Evolutionary conservation across 2,113 vertebrate genomes (phyloP).

Genomic region (Perca flavescens): DNA sequence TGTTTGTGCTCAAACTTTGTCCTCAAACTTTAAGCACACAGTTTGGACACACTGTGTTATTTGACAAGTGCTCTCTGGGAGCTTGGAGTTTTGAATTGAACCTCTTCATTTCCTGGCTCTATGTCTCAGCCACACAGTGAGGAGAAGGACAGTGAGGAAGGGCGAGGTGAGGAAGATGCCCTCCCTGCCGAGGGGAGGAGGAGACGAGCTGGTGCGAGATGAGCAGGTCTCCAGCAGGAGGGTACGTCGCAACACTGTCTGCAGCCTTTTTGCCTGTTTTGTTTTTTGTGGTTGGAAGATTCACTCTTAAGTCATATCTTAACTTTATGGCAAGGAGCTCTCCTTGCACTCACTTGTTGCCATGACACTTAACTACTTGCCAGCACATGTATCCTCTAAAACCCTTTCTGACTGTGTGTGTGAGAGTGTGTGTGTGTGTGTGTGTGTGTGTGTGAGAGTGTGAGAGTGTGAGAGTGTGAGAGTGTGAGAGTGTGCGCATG

Average conservation of each 20-base stretch:
- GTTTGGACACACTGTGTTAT: neutral
- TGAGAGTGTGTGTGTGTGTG: conserved; percentile 20
- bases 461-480: conserved; percentile 8
- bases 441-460: conserved; percentile 9
- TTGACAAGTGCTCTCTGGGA: neutral
- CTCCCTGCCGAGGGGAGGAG: conserved; percentile 87
- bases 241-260: conserved; percentile 76
- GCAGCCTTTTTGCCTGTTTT: neutral
- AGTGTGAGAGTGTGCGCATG: conserved; percentile 5
- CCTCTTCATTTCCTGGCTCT: neutral
- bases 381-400: conserved; percentile 23
- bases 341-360: conserved; percentile 47
- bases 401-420: conserved; percentile 3
- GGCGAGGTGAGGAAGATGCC: conserved; percentile 94
- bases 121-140: conserved; percentile 90
- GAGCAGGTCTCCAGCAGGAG: conserved; percentile 94
- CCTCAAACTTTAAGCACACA: neutral
- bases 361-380: conserved; percentile 42
- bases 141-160: conserved; percentile 93
- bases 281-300: neutral
- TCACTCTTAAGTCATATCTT: neutral
- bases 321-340: conserved; percentile 30
- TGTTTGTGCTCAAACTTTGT: neutral
- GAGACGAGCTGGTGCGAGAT: conserved; percentile 89
- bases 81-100: neutral